Evolutionary conservation across 2,888 invertebrate species (phyloP).

Genomic region (Pimpla rufipes): DNA sequence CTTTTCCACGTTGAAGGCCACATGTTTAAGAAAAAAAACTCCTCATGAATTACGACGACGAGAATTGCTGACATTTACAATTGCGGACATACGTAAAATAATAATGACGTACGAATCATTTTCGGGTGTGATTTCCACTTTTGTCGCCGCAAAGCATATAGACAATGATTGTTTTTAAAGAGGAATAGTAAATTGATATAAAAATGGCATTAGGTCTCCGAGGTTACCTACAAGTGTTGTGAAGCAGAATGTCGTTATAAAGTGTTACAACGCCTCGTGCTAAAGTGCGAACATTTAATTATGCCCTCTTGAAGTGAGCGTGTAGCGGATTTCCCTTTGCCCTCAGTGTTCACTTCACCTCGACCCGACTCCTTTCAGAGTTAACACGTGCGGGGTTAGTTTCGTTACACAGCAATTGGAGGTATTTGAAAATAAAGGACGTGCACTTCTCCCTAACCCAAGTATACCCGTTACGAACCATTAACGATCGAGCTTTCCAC

Average conservation of each 20-base stretch:
- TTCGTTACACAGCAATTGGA: slow-evolving; percentile 28
- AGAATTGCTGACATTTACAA: too few relatives aligned
- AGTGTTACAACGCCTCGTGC: neutral
- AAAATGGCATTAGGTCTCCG: neutral
- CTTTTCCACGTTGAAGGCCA: too few relatives aligned
- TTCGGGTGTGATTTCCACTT: too few relatives aligned
- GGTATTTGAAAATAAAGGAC: slow-evolving; percentile 17
- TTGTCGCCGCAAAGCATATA: too few relatives aligned
- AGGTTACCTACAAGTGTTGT: neutral
- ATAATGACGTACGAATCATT: too few relatives aligned
- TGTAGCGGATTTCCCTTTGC: slow-evolving; percentile 1
- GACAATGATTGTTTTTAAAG: too few relatives aligned
- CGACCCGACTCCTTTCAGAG: slow-evolving; percentile 5
- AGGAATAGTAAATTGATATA: too few relatives aligned
- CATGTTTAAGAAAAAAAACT: too few relatives aligned
- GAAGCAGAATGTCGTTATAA: neutral
- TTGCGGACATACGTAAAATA: too few relatives aligned
- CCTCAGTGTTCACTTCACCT: neutral
- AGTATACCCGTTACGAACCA: slow-evolving; percentile 20
- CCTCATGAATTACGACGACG: neutral
- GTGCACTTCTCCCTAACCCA: neutral
- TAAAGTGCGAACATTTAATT: slow-evolving; percentile 12
- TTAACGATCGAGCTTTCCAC: slow-evolving; percentile 11
- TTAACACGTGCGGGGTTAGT: slow-evolving; percentile 24
- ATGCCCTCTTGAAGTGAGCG: neutral